These are phyloP conservation scores for Terrapene triunguis DNA, from an alignment of 2,113 vertebrate species.

Conservation along the genomic window DNA sequence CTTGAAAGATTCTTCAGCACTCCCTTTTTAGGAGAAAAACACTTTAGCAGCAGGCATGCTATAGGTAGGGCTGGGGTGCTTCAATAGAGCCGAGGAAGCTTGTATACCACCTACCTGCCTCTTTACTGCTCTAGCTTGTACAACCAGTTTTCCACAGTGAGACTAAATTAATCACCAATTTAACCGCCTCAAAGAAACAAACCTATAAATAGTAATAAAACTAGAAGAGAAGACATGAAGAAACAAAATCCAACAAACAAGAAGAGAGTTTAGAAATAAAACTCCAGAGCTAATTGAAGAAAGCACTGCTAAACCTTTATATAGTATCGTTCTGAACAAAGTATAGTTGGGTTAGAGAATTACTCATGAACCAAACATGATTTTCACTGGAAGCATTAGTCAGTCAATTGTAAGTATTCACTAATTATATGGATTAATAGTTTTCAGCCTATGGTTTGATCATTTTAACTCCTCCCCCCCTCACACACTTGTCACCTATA, in stretches of 20 bases:
- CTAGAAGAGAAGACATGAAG: conserved; percentile 63
- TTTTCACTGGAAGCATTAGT: conserved; percentile 20
- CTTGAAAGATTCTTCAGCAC: conserved; percentile 4
- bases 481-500: not conserved
- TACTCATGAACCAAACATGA: not conserved
- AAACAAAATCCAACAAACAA: conserved; percentile 16
- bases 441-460: not conserved
- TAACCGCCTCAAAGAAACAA: conserved; percentile 66
- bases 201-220: conserved; percentile 69
- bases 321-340: not conserved
- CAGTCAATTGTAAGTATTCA: not conserved
- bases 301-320: not conserved
- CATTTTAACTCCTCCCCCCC: not conserved
- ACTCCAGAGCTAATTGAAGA: conserved; percentile 15
- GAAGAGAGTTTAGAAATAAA: conserved; percentile 33
- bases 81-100: conserved; percentile 36
- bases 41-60: not conserved
- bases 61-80: conserved; percentile 54
- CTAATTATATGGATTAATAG: not conserved
- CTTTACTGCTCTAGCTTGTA: conserved; percentile 59
- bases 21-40: conserved; percentile 14
- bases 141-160: conserved; percentile 54
- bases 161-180: conserved; percentile 75
- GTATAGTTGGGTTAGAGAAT: not conserved
- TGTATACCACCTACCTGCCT: conserved; percentile 33